Evolutionary conservation across 2,113 vertebrate species (phyloP).

Genomic region (Hippocampus barbouri): DNA sequence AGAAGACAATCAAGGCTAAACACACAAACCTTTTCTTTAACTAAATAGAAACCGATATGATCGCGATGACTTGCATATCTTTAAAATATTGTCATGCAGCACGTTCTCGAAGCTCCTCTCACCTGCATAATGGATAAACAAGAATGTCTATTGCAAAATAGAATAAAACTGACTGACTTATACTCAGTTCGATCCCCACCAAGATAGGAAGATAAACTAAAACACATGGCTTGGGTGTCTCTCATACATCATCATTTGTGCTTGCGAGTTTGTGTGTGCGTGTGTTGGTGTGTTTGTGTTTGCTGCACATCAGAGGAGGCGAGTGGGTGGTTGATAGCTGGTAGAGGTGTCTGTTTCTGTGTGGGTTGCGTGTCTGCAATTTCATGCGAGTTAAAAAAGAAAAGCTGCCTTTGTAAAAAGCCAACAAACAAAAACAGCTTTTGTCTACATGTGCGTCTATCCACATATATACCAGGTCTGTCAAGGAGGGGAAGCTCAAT

Average conservation of each 20-base stretch:
- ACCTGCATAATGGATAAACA: too few relatives aligned
- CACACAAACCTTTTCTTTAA: neutral
- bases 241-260: conserved; percentile 67
- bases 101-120: too few relatives aligned
- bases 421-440: conserved; percentile 30
- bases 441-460: conserved; percentile 22
- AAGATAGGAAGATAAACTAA: conserved; percentile 7
- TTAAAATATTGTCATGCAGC: too few relatives aligned
- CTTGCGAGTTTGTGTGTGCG: conserved; percentile 53
- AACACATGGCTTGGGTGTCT: conserved; percentile 39
- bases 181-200: neutral
- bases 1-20: neutral
- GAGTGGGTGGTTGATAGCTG: conserved; percentile 68
- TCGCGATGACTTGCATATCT: too few relatives aligned
- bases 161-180: neutral
- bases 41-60: too few relatives aligned
- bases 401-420: conserved; percentile 46
- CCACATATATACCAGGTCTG: neutral
- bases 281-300: conserved; percentile 62
- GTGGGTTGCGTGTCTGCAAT: conserved; percentile 71
- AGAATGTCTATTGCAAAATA: neutral
- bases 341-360: conserved; percentile 61
- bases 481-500: too few relatives aligned
- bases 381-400: conserved; percentile 56
- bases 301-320: conserved; percentile 59